Conservation (phyloP, 2,888 invertebrate genomes). For the Watsonalla cultraria region DNA sequence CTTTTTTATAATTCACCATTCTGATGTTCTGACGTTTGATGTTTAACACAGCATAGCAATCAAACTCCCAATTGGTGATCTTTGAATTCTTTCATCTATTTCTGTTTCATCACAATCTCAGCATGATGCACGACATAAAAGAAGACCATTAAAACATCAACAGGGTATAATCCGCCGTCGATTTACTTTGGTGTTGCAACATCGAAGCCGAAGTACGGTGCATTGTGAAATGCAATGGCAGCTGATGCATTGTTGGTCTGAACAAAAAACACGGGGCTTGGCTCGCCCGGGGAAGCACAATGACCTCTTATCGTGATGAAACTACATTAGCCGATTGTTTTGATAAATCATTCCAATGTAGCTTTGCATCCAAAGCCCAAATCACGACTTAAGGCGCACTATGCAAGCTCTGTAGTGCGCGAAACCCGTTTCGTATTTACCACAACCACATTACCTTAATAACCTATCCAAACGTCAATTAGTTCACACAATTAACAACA, state of each 20-base stretch:
- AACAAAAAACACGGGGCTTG: constrained; percentile 23
- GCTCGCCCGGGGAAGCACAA: constrained; percentile 1
- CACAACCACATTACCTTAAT: too few species aligned
- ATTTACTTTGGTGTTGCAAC: constrained; percentile 9
- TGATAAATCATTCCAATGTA: constrained; percentile 4
- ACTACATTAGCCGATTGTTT: constrained; percentile 11
- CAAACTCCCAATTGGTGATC: neutral
- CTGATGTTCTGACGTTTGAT: neutral
- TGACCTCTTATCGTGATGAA: constrained; percentile 6
- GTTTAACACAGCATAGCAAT: too few species aligned
- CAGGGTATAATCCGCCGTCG: neutral
- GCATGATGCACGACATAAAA: neutral
- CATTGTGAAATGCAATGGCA: constrained; percentile 28
- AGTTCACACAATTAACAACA: too few species aligned
- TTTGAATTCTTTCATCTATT: neutral
- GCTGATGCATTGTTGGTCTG: constrained; percentile 17
- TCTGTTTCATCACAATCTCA: neutral
- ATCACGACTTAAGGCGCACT: too few species aligned
- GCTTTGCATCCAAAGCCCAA: neutral
- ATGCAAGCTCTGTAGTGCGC: too few species aligned
- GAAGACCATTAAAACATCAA: neutral
- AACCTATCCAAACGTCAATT: too few species aligned
- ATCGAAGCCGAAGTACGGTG: constrained; percentile 11
- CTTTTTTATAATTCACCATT: too few species aligned
- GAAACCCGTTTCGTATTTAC: too few species aligned